Evolutionary conservation across 2,113 vertebrate genomes (phyloP), one percentile per base, ranked within the genome.

Genomic region (Caranx melampygus): DNA sequence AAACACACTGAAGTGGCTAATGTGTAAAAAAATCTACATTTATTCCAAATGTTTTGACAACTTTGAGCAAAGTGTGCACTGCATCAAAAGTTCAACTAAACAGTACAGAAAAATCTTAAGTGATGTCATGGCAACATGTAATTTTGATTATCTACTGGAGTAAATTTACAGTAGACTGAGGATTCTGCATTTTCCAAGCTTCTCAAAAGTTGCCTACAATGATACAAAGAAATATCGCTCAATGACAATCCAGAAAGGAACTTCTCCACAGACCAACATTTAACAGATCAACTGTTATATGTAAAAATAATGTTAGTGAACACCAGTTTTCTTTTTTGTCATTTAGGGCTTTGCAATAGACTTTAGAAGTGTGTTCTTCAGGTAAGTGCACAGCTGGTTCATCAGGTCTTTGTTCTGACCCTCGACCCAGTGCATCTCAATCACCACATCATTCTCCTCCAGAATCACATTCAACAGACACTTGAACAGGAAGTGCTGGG

Each of bases 371-470:
- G 95, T 95, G 93, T 99, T 99, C 71, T 95, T 95, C 68, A 99
- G 88, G 82, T 96, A 97, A 0, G 97, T 99, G 83, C 97, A 98
- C 66, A 99, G 95, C 83, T 99, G 98, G 92, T 99, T 99, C 97
- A 99, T 97, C 89, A 98, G 94, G 89, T 99, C 98, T 94, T 97
- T 97, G 87, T 96, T 98, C 90, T 97, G 95, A 75, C 98, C 98
- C 60, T 98, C 97, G n/a, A 99, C 96, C 96, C 97, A 99, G 77
- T 99, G 96, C 96, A 99, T 97, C 94, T 99, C 97, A 60, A 98
- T 92, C 70, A 95, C 68, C 0, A 94, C 95, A 2, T 93, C 91
- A 0, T 78, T 66, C 10, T 94, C 95, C 68, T 98, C 97, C 71
- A 92, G 94, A 81, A 96, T 96, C 80, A 99, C 90, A 0, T 96